phyloP scores from a whole-genome alignment of 2,888 invertebrate genomes.

The Crioceris asparagi region DNA sequence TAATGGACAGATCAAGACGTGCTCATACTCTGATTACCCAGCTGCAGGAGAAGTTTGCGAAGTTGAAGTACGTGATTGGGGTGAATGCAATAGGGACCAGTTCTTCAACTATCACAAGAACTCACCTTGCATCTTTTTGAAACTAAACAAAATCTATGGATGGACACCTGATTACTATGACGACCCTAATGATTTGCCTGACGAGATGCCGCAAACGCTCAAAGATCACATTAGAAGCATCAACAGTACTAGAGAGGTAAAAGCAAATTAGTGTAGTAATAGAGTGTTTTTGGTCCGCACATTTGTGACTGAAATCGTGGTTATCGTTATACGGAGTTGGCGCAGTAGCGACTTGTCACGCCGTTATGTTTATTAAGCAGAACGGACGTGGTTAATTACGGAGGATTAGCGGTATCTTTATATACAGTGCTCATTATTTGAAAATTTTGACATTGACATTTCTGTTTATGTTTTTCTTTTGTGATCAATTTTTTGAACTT shows the following conservation, averaged over 20 bases:
- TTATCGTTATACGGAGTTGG: no score
- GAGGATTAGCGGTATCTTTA: no score
- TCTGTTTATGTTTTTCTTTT: no score
- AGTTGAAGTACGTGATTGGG: constrained; percentile 73
- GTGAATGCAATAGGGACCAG: constrained; percentile 72
- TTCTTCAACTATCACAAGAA: constrained; percentile 85
- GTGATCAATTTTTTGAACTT: no score
- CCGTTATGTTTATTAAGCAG: no score
- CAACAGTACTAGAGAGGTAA: constrained; percentile 40
- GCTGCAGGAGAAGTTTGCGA: constrained; percentile 63
- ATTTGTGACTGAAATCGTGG: no score
- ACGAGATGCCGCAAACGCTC: constrained; percentile 61
- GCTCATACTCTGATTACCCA: constrained; percentile 32
- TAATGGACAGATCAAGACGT: constrained; percentile 34
- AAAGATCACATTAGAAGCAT: constrained; percentile 51
- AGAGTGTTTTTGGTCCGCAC: no score
- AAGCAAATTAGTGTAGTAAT: constrained; percentile 19
- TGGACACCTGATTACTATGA: constrained; percentile 82
- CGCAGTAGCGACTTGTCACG: no score
- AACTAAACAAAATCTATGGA: constrained; percentile 89
- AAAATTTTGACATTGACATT: no score
- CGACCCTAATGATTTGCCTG: constrained; percentile 55
- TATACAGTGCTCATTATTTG: no score
- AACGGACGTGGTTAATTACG: no score
- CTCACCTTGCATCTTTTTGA: constrained; percentile 88